A percentile compares a stretch with the other conserved stretches of the same genome.
Evolutionary conservation across 1,140 invertebrate genomes (phyloP).

Genomic region (Aphis craccivora): DNA sequence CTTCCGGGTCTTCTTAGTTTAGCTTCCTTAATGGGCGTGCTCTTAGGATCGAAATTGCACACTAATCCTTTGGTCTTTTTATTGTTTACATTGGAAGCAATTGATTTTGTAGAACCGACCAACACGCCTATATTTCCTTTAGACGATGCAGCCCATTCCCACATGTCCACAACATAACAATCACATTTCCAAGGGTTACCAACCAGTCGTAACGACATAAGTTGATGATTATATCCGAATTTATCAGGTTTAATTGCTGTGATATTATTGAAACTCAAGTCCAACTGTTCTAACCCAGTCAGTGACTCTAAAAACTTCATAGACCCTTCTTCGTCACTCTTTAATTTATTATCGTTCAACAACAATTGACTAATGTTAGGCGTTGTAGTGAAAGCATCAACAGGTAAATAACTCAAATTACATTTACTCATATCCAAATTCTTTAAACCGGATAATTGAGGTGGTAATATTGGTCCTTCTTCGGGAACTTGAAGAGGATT

Average conservation of each 20-base stretch:
- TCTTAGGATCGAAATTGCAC: slow-evolving; percentile 72
- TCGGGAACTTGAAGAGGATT: slow-evolving; percentile 70
- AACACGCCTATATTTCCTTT: slow-evolving; percentile 73
- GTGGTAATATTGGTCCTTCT: slow-evolving; percentile 69
- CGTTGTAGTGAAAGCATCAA: slow-evolving; percentile 70
- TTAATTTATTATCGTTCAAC: slow-evolving; percentile 70
- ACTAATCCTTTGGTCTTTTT: slow-evolving; percentile 73
- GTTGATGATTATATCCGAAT: slow-evolving; percentile 68
- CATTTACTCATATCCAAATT: slow-evolving; percentile 74
- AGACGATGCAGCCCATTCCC: slow-evolving; percentile 74
- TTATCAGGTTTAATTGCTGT: slow-evolving; percentile 68
- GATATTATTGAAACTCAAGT: slow-evolving; percentile 73
- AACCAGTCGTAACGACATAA: slow-evolving; percentile 71
- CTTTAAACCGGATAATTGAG: slow-evolving; percentile 71
- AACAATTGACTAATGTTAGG: slow-evolving; percentile 72
- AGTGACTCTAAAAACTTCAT: slow-evolving; percentile 70
- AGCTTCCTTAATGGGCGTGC: slow-evolving; percentile 66
- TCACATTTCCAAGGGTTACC: slow-evolving; percentile 76
- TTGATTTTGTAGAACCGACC: slow-evolving; percentile 71
- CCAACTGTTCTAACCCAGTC: slow-evolving; percentile 70
- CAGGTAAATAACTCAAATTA: slow-evolving; percentile 70
- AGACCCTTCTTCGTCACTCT: slow-evolving; percentile 64
- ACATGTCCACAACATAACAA: slow-evolving; percentile 74
- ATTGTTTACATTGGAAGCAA: slow-evolving; percentile 67
- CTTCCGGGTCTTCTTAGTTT: slow-evolving; percentile 68